These are phyloP conservation scores for Myiozetetes cayanensis DNA, from an alignment of 2,113 vertebrate species.

Conservation along the genomic window DNA sequence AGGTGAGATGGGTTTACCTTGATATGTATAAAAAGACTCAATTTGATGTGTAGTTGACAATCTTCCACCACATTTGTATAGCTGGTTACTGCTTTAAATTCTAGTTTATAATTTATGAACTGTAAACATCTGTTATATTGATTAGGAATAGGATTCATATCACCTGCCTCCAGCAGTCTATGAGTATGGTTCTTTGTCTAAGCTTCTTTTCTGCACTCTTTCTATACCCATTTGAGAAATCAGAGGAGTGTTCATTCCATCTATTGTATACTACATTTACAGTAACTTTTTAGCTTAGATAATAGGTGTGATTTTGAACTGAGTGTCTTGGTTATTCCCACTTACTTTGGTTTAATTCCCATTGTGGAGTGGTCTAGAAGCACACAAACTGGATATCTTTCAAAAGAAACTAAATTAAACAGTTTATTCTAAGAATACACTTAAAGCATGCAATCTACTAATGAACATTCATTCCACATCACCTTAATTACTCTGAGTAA, in stretches of 20 bases:
- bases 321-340: not conserved
- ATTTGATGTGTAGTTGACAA: not conserved
- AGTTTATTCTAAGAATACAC: not conserved
- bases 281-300: not conserved
- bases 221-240: not conserved
- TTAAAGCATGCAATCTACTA: not conserved
- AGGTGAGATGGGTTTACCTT: not conserved
- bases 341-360: not conserved
- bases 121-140: not conserved
- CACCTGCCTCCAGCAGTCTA: not conserved
- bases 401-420: not conserved
- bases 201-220: not conserved
- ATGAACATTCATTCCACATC: not conserved
- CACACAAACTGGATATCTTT: not conserved
- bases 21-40: not conserved
- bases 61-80: not conserved
- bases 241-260: not conserved
- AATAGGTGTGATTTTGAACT: not conserved
- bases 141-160: not conserved
- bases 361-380: not conserved
- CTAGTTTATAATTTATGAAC: not conserved
- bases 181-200: not conserved
- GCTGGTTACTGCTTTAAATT: not conserved
- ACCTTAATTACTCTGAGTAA: not conserved
- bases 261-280: not conserved